Evolutionary conservation across 2,797 vertebrate genomes (phyloP), one percentile per base, ranked within the genome.

Genomic region (Sebastes paucispinis): DNA sequence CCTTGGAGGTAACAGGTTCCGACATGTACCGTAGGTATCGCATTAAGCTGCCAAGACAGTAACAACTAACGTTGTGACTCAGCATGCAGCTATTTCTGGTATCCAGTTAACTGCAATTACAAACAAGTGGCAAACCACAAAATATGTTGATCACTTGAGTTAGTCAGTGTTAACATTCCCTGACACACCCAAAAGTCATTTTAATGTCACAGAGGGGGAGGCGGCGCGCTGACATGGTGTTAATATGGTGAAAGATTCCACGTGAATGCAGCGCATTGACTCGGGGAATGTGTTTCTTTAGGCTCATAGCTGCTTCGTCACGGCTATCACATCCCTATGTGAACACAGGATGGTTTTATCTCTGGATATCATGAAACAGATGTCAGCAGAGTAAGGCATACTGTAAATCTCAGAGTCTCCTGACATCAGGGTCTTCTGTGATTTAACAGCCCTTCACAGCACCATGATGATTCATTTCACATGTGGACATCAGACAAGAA

Each of bases 21-120:
- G 52, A n/a, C 91, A 22, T 59, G 79, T 63, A n/a, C 75, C 31
- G 57, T 8, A 73, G 77, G 81, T 78, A 69, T 72, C 27, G 8
- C 18, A 62, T 82, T 62, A 69, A 73, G 81, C 73, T 87, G 87
- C 73, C 68, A 66, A 68, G 62, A 64, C 14, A 4, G 54, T 70
- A 75, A 81, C 88, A 84, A 81, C 86, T 77, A 77, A 64, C 43
- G 43, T 11, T 1, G 22, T 90, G 90, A 92, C 29, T 91, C 82
- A 90, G 27, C 2, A 18, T 11, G 27, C 43, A 85, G 32, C 12
- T 82, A 84, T 84, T 70, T 58, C 39, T 75, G 83, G 39, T 31
- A 73, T 87, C 74, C 62, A 62, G 10, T 73, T 55, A 72, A 58
- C 27, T 75, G 75, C 63, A 29, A 62, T 12, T 55, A 54, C 68